Evolutionary conservation across 1,140 invertebrate species (phyloP).

Genomic region (Campoletis sonorensis): DNA sequence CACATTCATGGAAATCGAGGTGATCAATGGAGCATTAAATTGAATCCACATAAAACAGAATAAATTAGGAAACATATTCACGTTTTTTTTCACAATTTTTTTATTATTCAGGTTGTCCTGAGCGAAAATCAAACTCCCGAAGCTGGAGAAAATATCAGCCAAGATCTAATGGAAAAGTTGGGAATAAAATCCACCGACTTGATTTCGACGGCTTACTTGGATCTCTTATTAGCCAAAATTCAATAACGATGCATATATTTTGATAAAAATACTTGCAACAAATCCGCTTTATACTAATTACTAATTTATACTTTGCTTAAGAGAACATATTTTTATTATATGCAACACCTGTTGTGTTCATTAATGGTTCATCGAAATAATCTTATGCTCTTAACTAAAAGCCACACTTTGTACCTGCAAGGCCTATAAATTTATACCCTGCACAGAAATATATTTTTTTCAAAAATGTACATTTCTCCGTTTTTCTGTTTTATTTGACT

Average conservation of each 20-base stretch:
- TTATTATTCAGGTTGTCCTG: constrained; percentile 81
- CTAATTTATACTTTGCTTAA: not conserved
- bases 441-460: too few species aligned
- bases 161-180: constrained; percentile 83
- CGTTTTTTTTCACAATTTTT: not conserved
- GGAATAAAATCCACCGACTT: constrained; percentile 82
- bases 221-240: constrained; percentile 72
- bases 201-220: constrained; percentile 87
- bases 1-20: constrained; percentile 93
- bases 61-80: not conserved
- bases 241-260: constrained; percentile 23
- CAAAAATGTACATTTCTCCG: too few species aligned
- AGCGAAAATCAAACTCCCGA: constrained; percentile 81
- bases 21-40: constrained; percentile 67
- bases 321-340: too few species aligned
- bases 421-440: too few species aligned
- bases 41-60: not conserved
- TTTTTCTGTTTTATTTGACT: too few species aligned
- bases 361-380: too few species aligned
- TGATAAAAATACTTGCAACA: not conserved
- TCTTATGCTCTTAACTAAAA: too few species aligned
- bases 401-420: too few species aligned
- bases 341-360: too few species aligned
- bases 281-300: not conserved
- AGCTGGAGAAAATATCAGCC: constrained; percentile 84